A percentile compares a stretch with the other conserved stretches of the same genome.
phyloP scores from a whole-genome alignment of 2,113 vertebrate species.

The Eubucco bourcierii region DNA sequence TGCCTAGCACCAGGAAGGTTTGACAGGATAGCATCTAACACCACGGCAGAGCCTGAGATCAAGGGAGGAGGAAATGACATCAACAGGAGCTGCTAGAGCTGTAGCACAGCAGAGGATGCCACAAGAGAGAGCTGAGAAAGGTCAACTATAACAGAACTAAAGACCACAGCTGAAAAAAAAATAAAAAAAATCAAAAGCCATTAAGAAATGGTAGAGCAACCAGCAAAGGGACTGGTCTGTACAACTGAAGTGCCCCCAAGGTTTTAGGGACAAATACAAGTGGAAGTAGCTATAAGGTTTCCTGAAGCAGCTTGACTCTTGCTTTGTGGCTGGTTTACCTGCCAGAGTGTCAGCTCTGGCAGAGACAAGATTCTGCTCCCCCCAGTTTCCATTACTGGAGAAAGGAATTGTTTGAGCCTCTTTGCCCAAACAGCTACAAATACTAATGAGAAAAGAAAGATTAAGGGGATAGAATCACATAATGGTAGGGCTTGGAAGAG shows the following conservation, averaged over 20 bases:
- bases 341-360: too few species aligned
- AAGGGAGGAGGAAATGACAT: not conserved
- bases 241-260: fast-evolving
- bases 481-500: too few species aligned
- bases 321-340: not conserved
- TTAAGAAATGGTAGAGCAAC: not conserved
- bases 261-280: not conserved
- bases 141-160: not conserved
- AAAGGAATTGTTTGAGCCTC: too few species aligned
- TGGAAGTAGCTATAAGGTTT: not conserved
- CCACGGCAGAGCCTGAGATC: not conserved
- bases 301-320: not conserved
- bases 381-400: too few species aligned
- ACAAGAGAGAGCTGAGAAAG: not conserved
- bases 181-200: not conserved
- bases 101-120: not conserved
- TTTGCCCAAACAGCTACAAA: too few species aligned
- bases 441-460: too few species aligned
- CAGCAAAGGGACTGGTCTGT: not conserved
- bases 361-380: too few species aligned
- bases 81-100: not conserved
- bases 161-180: not conserved
- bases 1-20: not conserved
- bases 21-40: not conserved
- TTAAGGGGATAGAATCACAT: too few species aligned